phyloP scores from a whole-genome alignment of 2,113 vertebrate genomes.

The Aspidoscelis tigris region DNA sequence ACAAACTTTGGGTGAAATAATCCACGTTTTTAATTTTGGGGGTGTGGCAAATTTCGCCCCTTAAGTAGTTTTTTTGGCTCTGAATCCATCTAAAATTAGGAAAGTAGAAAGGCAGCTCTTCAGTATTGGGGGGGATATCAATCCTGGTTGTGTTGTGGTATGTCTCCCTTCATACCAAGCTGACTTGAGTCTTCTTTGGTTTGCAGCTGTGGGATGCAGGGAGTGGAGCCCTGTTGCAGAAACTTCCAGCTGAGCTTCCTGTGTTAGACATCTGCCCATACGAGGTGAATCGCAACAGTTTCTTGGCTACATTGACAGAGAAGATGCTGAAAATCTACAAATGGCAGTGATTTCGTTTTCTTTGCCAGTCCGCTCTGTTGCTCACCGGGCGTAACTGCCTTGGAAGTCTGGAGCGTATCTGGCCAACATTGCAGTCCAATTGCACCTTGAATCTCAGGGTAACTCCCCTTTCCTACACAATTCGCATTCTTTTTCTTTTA shows the following conservation, averaged over 20 bases:
- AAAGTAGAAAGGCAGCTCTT: neutral
- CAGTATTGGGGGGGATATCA: neutral
- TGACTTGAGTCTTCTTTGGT: slow-evolving; percentile 42
- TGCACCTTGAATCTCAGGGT: slow-evolving; percentile 16
- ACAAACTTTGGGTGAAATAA: neutral
- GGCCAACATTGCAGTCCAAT: neutral
- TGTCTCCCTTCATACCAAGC: neutral
- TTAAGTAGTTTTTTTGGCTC: neutral
- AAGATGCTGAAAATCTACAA: slow-evolving; percentile 91
- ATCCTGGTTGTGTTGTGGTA: neutral
- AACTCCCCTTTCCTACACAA: neutral
- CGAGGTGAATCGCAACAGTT: slow-evolving; percentile 82
- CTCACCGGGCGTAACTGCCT: neutral
- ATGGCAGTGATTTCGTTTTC: slow-evolving; percentile 82
- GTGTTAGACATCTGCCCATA: slow-evolving; percentile 92
- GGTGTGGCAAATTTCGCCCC: neutral
- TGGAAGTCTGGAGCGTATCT: neutral
- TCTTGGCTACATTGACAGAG: slow-evolving; percentile 91
- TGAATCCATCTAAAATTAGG: neutral
- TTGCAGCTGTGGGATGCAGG: slow-evolving; percentile 91
- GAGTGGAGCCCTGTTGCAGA: slow-evolving; percentile 87
- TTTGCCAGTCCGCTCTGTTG: neutral
- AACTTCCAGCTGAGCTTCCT: slow-evolving; percentile 86
- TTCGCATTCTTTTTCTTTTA: neutral
- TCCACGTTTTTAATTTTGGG: neutral